These are phyloP conservation scores for Amitus sp. DNA, from an alignment of 2,888 invertebrate species.

Conservation along the genomic window DNA sequence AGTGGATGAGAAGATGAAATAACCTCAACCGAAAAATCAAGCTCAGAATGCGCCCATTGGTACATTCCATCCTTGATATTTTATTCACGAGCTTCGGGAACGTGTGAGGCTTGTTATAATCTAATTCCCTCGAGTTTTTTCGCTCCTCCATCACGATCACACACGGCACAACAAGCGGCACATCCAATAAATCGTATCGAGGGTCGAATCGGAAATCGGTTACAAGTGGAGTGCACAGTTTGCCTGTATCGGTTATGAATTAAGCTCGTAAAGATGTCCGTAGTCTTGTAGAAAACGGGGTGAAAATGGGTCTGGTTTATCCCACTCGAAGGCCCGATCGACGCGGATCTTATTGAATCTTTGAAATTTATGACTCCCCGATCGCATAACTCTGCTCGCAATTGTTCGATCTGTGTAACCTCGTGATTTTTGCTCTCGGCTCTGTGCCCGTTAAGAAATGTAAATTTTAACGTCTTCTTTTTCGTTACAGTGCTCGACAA, in stretches of 20 bases:
- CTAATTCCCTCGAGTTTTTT: conserved; percentile 1
- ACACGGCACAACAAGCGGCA: neutral
- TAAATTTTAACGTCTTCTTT: neutral
- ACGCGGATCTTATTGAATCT: conserved; percentile 6
- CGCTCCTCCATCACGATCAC: neutral
- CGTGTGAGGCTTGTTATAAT: conserved; percentile 5
- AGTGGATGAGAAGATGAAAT: no score
- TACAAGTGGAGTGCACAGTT: conserved; percentile 21
- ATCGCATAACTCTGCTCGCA: neutral
- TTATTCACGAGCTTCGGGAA: neutral
- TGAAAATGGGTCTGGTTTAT: conserved; percentile 59
- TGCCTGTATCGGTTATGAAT: conserved; percentile 54
- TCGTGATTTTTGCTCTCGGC: neutral
- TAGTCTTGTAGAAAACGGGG: conserved; percentile 62
- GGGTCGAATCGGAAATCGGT: conserved; percentile 6
- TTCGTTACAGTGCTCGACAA: no score
- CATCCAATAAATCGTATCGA: conserved; percentile 9
- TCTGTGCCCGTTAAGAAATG: neutral
- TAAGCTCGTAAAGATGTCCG: conserved; percentile 60
- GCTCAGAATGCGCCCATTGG: no score
- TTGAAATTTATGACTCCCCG: neutral
- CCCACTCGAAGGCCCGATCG: conserved; percentile 18
- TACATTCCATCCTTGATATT: no score
- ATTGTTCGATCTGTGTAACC: neutral
- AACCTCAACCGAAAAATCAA: no score